These are phyloP conservation scores for Oncorhynchus clarkii DNA, from an alignment of 2,113 vertebrate species.

Conservation along the genomic window DNA sequence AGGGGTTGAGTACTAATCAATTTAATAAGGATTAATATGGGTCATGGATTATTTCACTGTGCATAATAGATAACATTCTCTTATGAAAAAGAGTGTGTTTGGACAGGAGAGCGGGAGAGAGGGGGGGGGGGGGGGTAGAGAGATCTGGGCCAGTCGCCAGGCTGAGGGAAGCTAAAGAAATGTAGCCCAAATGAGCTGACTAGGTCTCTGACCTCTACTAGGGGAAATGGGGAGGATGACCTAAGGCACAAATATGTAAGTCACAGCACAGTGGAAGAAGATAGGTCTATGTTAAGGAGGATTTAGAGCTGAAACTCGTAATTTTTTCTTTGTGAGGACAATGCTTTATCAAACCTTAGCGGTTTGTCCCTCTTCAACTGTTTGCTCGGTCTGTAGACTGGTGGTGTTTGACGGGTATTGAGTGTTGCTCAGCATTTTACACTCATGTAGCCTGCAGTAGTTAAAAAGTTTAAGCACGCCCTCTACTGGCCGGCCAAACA, in stretches of 20 bases:
- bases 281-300: not conserved
- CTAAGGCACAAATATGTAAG: not conserved
- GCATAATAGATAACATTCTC: not conserved
- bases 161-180: conserved; percentile 33
- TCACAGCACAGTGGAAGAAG: not conserved
- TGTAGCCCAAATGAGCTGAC: conserved; percentile 29
- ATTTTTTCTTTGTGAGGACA: not conserved
- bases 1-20: too few relatives aligned
- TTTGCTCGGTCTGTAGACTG: too few relatives aligned
- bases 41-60: too few relatives aligned
- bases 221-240: not conserved
- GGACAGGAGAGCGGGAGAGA: conserved; percentile 18
- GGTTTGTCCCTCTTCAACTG: too few relatives aligned
- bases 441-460: too few relatives aligned
- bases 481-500: conserved; percentile 8
- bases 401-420: too few relatives aligned
- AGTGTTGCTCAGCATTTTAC: too few relatives aligned
- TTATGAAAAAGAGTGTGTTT: conserved; percentile 13
- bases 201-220: conserved; percentile 10
- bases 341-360: too few relatives aligned
- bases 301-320: not conserved
- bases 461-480: not conserved
- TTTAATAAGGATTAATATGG: too few relatives aligned
- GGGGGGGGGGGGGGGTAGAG: not conserved
- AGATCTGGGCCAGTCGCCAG: conserved; percentile 49